Conservation (phyloP, 2,113 vertebrate species). For the Hassar affinis region DNA sequence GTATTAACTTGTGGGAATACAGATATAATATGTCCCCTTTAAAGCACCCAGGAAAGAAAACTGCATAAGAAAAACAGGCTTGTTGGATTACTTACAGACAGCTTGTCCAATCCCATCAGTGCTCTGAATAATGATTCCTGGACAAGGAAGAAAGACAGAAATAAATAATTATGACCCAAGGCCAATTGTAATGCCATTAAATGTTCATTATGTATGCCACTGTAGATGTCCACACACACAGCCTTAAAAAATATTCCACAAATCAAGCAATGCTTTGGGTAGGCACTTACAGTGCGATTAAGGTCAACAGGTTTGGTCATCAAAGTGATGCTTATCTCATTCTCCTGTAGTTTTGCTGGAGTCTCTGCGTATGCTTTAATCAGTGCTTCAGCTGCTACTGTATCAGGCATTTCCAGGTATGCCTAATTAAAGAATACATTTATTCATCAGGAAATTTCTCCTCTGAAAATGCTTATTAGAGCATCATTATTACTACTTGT, state of each 20-base stretch:
- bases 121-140: slow-evolving; percentile 76
- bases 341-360: slow-evolving; percentile 73
- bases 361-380: slow-evolving; percentile 78
- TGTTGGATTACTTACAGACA: slow-evolving; percentile 64
- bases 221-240: neutral
- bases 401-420: slow-evolving; percentile 70
- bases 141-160: slow-evolving; percentile 5
- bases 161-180: neutral
- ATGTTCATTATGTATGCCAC: neutral
- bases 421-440: slow-evolving; percentile 62
- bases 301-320: slow-evolving; percentile 66
- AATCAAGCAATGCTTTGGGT: neutral
- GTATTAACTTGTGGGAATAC: too few species aligned
- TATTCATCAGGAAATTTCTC: neutral
- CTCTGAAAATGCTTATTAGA: neutral
- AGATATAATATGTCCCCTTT: too few species aligned
- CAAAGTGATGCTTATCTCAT: slow-evolving; percentile 69
- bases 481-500: neutral
- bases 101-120: slow-evolving; percentile 70
- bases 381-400: slow-evolving; percentile 75
- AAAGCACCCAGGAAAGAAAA: neutral
- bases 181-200: neutral
- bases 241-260: neutral
- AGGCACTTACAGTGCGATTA: slow-evolving; percentile 66
- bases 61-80: neutral